Evolutionary conservation across 1,140 invertebrate genomes (phyloP).

Genomic region (Procambarus clarkii): DNA sequence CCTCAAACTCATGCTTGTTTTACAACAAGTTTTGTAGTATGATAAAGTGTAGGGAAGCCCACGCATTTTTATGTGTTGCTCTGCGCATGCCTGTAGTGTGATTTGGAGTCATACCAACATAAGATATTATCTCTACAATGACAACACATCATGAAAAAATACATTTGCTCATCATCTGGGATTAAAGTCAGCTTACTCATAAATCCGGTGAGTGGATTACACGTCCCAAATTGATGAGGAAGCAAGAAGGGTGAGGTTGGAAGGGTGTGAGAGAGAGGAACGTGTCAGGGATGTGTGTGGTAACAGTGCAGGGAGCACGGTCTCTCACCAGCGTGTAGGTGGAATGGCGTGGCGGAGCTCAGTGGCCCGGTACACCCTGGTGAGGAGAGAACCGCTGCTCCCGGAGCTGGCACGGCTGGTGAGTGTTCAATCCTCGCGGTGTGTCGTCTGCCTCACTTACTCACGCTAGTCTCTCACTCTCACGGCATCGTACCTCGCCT

Average conservation of each 20-base stretch:
- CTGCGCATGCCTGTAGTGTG: background rate
- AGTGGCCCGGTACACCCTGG: conserved; percentile 2
- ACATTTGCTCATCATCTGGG: too few species aligned
- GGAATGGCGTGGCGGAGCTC: background rate
- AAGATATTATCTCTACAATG: background rate
- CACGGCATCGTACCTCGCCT: too few species aligned
- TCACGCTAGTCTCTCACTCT: background rate
- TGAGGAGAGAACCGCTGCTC: background rate
- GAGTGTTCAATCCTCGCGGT: background rate
- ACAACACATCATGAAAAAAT: too few species aligned
- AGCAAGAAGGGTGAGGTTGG: background rate
- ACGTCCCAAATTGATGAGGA: background rate
- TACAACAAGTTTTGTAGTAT: background rate
- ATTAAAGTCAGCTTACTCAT: too few species aligned
- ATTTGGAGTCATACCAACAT: background rate
- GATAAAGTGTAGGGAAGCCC: background rate
- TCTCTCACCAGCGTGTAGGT: conserved; percentile 1
- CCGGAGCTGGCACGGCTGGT: background rate
- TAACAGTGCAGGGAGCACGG: background rate
- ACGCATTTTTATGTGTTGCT: background rate
- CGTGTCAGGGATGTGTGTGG: too few species aligned
- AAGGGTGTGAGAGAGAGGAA: background rate
- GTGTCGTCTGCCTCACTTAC: background rate
- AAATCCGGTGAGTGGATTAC: too few species aligned
- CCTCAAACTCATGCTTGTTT: too few species aligned